These are phyloP conservation scores for Trichopria drosophilae DNA, from an alignment of 2,888 invertebrate genomes.

Conservation along the genomic window DNA sequence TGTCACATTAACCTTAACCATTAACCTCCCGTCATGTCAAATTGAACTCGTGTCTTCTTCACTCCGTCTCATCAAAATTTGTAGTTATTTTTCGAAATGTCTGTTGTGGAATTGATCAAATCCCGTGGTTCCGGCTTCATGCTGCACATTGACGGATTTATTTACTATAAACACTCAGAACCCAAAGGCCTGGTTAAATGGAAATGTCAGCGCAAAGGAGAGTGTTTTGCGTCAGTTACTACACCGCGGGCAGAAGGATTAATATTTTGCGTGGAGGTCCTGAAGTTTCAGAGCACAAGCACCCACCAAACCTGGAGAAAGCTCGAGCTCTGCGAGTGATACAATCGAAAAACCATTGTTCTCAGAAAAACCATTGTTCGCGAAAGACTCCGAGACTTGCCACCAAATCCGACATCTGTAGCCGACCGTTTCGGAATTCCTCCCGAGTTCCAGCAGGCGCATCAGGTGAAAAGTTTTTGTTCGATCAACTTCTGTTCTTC, in stretches of 20 bases:
- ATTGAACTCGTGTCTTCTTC: too few relatives aligned
- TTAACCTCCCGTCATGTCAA: too few relatives aligned
- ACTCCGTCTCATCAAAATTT: too few relatives aligned
- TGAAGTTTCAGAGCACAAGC: constrained; percentile 5
- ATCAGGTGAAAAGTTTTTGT: too few relatives aligned
- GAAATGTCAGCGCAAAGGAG: constrained; percentile 3
- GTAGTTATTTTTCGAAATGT: too few relatives aligned
- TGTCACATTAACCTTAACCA: too few relatives aligned
- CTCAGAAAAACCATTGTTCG: constrained; percentile 9
- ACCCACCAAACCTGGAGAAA: constrained; percentile 6
- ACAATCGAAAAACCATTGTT: neutral
- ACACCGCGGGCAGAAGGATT: neutral
- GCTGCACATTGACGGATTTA: constrained; percentile 1
- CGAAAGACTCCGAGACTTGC: constrained; percentile 3
- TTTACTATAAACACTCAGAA: constrained; percentile 15
- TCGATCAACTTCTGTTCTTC: too few relatives aligned
- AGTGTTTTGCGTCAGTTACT: constrained; percentile 14
- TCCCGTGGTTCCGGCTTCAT: too few relatives aligned
- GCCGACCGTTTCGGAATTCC: too few relatives aligned
- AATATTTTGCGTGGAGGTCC: constrained; percentile 13
- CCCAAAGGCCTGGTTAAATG: constrained; percentile 8
- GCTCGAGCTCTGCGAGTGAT: neutral
- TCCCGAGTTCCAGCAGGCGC: too few relatives aligned
- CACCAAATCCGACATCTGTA: too few relatives aligned
- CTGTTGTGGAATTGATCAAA: too few relatives aligned